A percentile compares a stretch with the other conserved stretches of the same genome.
Evolutionary conservation across 2,888 invertebrate genomes (phyloP).

Genomic region (Ceramica pisi): DNA sequence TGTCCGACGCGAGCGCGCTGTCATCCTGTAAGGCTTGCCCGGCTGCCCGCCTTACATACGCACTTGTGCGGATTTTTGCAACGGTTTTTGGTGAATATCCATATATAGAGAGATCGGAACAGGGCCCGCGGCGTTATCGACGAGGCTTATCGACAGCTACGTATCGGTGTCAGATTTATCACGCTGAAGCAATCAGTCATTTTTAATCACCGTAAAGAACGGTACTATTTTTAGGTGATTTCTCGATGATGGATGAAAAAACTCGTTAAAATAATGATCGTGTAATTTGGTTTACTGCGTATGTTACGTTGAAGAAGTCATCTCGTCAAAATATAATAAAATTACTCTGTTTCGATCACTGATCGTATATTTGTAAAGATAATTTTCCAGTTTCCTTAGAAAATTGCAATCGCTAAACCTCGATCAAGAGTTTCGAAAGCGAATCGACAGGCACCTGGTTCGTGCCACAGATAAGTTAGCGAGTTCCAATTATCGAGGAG

Average conservation of each 20-base stretch:
- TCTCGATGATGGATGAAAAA: constrained; percentile 24
- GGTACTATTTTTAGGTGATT: constrained; percentile 28
- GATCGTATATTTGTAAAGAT: accelerated
- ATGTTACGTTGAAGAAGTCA: not conserved
- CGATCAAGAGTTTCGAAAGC: constrained; percentile 10
- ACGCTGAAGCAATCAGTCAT: constrained; percentile 53
- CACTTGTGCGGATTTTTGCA: constrained; percentile 78
- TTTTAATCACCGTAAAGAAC: constrained; percentile 32
- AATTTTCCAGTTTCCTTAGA: not conserved
- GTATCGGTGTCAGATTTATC: constrained; percentile 53
- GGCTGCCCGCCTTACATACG: constrained; percentile 64
- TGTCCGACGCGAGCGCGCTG: constrained; percentile 84
- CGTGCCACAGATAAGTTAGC: constrained; percentile 60
- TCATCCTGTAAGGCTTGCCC: constrained; percentile 80
- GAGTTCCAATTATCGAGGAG: constrained; percentile 80
- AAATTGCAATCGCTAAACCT: not conserved
- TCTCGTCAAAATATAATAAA: not conserved
- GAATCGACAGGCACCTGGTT: constrained; percentile 47
- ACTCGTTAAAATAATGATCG: constrained; percentile 15
- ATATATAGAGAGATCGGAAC: constrained; percentile 75
- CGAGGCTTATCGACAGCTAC: constrained; percentile 51
- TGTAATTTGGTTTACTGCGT: not conserved
- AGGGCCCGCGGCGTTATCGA: constrained; percentile 51
- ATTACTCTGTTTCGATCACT: not conserved
- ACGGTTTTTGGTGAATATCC: constrained; percentile 84